A percentile compares a stretch with the other conserved stretches of the same genome.
phyloP scores from a whole-genome alignment of 2,888 invertebrate genomes.

The Oeneis ivallda region DNA sequence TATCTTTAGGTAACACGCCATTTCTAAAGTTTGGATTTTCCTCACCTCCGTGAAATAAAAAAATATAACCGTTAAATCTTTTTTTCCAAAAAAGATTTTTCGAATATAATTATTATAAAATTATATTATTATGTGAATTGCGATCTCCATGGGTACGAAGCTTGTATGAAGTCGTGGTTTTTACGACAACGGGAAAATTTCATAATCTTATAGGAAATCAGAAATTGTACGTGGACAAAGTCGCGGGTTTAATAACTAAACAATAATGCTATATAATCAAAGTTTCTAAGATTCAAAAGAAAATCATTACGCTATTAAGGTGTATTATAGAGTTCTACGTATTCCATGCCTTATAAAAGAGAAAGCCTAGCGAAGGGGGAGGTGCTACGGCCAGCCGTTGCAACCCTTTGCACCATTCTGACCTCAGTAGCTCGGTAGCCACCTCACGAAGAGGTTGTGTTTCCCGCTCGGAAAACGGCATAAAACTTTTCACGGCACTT shows the following conservation, averaged over 20 bases:
- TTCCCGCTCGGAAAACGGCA: conserved; percentile 44
- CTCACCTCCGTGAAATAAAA: too few species aligned
- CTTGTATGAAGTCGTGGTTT: neutral
- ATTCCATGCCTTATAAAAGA: conserved; percentile 56
- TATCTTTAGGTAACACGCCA: too few species aligned
- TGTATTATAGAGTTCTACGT: conserved; percentile 58
- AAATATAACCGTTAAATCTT: too few species aligned
- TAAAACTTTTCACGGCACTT: conserved; percentile 76
- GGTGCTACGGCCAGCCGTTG: conserved; percentile 56
- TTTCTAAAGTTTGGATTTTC: too few species aligned
- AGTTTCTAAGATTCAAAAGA: conserved; percentile 28
- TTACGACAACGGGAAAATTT: too few species aligned
- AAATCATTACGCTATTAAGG: conserved; percentile 45
- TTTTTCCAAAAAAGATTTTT: too few species aligned
- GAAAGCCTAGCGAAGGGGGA: conserved; percentile 65
- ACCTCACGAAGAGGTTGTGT: conserved; percentile 54
- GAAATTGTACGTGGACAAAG: conserved; percentile 3
- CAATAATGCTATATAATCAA: conserved; percentile 10
- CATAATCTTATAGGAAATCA: too few species aligned
- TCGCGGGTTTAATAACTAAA: neutral
- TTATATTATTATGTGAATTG: too few species aligned
- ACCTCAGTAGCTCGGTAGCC: conserved; percentile 63
- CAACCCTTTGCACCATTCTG: conserved; percentile 49
- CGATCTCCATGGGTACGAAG: too few species aligned
- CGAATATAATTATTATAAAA: too few species aligned